These are phyloP conservation scores for Ptilonorhynchus violaceus DNA, from an alignment of 2,113 vertebrate species.

Conservation along the genomic window DNA sequence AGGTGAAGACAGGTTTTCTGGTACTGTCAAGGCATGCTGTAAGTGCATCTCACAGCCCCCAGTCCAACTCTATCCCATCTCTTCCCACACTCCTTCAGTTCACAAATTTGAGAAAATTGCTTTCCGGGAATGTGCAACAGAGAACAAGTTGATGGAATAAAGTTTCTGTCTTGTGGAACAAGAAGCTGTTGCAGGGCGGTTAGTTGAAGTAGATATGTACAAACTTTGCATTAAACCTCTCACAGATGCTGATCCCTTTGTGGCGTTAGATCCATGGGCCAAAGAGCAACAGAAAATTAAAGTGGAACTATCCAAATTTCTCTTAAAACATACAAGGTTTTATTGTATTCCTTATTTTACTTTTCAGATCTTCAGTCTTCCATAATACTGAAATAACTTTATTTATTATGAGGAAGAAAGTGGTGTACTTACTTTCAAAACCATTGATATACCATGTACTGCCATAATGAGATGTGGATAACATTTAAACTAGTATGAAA, in stretches of 20 bases:
- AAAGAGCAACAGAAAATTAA: neutral
- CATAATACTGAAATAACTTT: neutral
- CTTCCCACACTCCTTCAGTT: too few species aligned
- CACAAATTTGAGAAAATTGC: neutral
- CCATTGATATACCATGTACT: neutral
- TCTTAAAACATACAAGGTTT: neutral
- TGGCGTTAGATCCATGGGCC: neutral
- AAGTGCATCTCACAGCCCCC: too few species aligned
- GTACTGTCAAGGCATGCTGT: too few species aligned
- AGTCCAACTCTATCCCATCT: too few species aligned
- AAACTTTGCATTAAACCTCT: neutral
- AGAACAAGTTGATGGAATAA: neutral
- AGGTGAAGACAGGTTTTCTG: too few species aligned
- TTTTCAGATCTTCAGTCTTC: neutral
- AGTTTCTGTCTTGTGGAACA: neutral
- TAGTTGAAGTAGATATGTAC: neutral
- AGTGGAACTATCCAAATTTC: neutral
- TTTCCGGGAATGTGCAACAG: neutral
- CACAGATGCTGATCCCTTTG: neutral
- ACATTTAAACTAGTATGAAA: neutral
- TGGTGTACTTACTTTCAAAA: neutral
- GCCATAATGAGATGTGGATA: too few species aligned
- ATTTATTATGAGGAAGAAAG: neutral
- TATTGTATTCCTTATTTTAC: neutral
- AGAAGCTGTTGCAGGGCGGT: fast-evolving